Evolutionary conservation across 1,140 invertebrate species (phyloP).

Genomic region (Nomia melanderi): DNA sequence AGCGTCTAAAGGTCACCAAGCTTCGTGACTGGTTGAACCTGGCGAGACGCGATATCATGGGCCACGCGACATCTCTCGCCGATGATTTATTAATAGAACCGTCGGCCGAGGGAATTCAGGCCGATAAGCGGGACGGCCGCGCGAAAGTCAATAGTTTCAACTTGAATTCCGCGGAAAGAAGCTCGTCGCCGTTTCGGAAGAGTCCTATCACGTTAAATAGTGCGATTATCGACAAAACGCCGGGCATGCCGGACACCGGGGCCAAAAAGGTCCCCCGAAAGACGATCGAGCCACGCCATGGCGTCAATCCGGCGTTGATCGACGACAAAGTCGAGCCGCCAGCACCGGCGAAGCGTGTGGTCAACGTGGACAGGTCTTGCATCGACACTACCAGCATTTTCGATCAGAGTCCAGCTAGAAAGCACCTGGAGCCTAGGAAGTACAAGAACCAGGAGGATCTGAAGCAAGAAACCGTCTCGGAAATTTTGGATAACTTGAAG

Average conservation of each 20-base stretch:
- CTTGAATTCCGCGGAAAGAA: conserved; percentile 51
- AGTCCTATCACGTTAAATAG: conserved; percentile 73
- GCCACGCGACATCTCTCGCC: conserved; percentile 34
- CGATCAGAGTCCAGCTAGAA: conserved; percentile 64
- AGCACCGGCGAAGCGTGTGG: conserved; percentile 65
- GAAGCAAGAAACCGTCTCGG: conserved; percentile 62
- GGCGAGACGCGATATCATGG: conserved; percentile 68
- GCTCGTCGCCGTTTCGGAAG: conserved; percentile 58
- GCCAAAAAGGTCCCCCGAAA: conserved; percentile 39
- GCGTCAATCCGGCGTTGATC: conserved; percentile 76
- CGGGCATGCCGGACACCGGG: not conserved
- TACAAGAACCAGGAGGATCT: conserved; percentile 42
- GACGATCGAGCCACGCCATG: conserved; percentile 56
- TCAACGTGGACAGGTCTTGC: conserved; percentile 76
- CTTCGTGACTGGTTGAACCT: conserved; percentile 82
- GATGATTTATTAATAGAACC: conserved; percentile 54
- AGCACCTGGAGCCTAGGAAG: conserved; percentile 54
- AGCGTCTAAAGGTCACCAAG: conserved; percentile 77
- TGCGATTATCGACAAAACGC: conserved; percentile 74
- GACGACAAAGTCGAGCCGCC: conserved; percentile 71
- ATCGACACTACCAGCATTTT: conserved; percentile 78
- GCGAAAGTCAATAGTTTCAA: conserved; percentile 47
- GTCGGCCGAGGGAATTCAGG: conserved; percentile 14
- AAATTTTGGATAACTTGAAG: conserved; percentile 73
- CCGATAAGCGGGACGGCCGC: conserved; percentile 10